Conservation (phyloP, 2,113 vertebrate species). For the Anhinga rufa region DNA sequence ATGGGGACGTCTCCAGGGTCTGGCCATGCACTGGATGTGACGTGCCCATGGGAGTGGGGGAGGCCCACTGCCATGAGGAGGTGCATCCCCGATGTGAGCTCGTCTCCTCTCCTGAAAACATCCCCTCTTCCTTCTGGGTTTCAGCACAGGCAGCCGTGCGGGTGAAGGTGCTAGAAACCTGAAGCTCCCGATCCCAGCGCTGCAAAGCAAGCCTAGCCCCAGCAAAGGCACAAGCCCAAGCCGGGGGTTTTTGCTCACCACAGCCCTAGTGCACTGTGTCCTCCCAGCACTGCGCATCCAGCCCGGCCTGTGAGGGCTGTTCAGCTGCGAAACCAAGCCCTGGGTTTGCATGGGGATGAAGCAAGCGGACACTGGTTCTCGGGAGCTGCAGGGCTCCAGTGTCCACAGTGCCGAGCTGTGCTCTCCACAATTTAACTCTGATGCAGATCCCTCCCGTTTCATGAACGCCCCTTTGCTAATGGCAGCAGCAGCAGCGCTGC, state of each 20-base stretch:
- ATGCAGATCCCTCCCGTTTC: not conserved
- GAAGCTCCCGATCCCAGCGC: not conserved
- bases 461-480: not conserved
- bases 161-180: not conserved
- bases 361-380: rapidly evolving
- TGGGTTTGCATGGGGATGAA: not conserved
- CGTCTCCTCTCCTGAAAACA: not conserved
- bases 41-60: not conserved
- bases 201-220: not conserved
- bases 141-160: rapidly evolving
- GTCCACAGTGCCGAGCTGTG: rapidly evolving
- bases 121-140: not conserved
- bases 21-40: not conserved
- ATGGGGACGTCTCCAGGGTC: not conserved
- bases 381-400: not conserved
- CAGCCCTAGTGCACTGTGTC: rapidly evolving
- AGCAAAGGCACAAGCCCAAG: not conserved
- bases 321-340: not conserved
- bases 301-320: rapidly evolving
- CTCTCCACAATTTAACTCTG: not conserved
- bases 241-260: not conserved
- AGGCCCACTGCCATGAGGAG: not conserved
- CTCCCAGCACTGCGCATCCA: not conserved
- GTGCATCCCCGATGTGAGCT: not conserved
- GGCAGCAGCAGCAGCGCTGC: rapidly evolving